These are phyloP conservation scores for Trichonephila clavipes DNA, from an alignment of 1,140 invertebrate genomes.

Conservation along the genomic window DNA sequence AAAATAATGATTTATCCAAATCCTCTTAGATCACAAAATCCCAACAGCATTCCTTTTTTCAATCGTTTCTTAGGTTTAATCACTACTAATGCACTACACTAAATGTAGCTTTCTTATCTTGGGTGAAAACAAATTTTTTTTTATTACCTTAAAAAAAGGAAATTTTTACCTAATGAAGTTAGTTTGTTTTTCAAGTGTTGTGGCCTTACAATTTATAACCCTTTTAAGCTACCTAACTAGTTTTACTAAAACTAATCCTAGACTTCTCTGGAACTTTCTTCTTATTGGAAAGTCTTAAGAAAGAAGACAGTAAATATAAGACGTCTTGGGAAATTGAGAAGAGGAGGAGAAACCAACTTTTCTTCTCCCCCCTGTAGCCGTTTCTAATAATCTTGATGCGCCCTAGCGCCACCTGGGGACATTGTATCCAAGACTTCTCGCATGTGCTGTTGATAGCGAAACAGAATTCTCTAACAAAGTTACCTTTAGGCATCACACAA, in stretches of 20 bases:
- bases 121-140: neutral
- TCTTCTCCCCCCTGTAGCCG: constrained; percentile 19
- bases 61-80: neutral
- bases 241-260: constrained; percentile 26
- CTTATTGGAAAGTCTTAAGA: constrained; percentile 1
- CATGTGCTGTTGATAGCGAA: constrained; percentile 64
- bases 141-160: neutral
- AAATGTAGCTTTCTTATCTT: neutral
- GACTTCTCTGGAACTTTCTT: neutral
- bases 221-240: constrained; percentile 6
- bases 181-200: neutral
- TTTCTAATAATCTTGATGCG: constrained; percentile 70
- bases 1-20: too few relatives aligned
- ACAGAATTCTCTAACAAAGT: constrained; percentile 71
- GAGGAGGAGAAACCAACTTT: neutral
- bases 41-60: too few relatives aligned
- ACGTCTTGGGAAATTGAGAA: constrained; percentile 37
- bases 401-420: constrained; percentile 52
- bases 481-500: constrained; percentile 65
- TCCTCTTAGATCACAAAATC: too few relatives aligned
- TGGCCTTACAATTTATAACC: constrained; percentile 2
- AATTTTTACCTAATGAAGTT: constrained; percentile 6
- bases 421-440: constrained; percentile 26
- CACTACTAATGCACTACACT: neutral
- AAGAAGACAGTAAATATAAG: constrained; percentile 38